These are phyloP conservation scores for Drosophila sulfurigaster DNA, from an alignment of 1,140 invertebrate species.

Conservation along the genomic window DNA sequence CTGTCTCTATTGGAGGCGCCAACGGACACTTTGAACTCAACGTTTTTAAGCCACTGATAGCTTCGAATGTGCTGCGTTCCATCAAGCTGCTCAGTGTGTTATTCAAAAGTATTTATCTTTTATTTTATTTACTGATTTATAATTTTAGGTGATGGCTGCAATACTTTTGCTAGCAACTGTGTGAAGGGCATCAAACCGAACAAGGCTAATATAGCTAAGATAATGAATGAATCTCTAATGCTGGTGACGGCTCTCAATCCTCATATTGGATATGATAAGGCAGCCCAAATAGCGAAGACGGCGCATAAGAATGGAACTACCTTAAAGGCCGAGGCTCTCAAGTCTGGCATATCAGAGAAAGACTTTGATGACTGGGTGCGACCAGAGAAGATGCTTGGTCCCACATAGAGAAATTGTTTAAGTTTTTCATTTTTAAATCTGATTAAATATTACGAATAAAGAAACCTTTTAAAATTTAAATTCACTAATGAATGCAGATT, in stretches of 20 bases:
- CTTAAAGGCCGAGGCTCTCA: slow-evolving; percentile 95
- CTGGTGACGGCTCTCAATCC: slow-evolving; percentile 99
- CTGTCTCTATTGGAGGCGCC: slow-evolving; percentile 95
- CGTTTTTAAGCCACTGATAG: slow-evolving; percentile 99
- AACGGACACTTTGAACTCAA: slow-evolving; percentile 99
- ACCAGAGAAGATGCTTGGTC: slow-evolving; percentile 97
- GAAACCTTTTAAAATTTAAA: not conserved
- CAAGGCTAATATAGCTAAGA: slow-evolving; percentile 90
- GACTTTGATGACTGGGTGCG: slow-evolving; percentile 97
- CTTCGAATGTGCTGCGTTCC: slow-evolving; percentile 96
- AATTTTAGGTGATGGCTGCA: slow-evolving; percentile 88
- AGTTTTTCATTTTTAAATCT: not conserved
- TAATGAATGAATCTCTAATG: slow-evolving; percentile 98
- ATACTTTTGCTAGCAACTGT: slow-evolving; percentile 96
- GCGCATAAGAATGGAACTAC: slow-evolving; percentile 97
- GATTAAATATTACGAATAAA: not conserved
- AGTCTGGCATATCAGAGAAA: slow-evolving; percentile 93
- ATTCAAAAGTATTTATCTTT: not conserved
- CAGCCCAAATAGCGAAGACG: slow-evolving; percentile 97
- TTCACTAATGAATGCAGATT: too few relatives aligned
- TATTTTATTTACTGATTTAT: not conserved
- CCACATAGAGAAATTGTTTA: slow-evolving; percentile 88
- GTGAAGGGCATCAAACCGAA: slow-evolving; percentile 96
- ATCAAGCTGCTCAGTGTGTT: slow-evolving; percentile 92
- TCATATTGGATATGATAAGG: slow-evolving; percentile 99